Evolutionary conservation across 2,113 vertebrate species (phyloP), one percentile per base, ranked within the genome.

Genomic region (Tachysurus fulvidraco): DNA sequence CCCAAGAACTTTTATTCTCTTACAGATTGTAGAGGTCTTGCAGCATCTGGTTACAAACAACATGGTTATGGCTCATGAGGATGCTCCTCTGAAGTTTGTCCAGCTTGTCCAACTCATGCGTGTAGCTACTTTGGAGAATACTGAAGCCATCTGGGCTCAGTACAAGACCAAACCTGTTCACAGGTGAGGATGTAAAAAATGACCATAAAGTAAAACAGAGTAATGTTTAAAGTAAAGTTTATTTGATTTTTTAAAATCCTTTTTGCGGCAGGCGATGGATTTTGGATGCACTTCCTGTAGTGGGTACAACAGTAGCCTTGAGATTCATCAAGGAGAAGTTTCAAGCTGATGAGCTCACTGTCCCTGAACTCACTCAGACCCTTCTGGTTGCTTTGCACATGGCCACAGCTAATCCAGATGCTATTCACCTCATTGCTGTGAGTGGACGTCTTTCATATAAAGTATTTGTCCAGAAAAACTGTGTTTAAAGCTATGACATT

Each of bases 31-130:
- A 0, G 94, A 96, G 80, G 88, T 93, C 13, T 85, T 97, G 80
- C 92, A 95, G 4, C 92, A 96, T 83, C 91, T 97, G 89, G 92
- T 94, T 52, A 36, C 77, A 85, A 91, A 94, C 81, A 95, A 95
- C 81, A 71, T 90, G 11, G 92, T 92, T 1, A 87, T 82, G 79
- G 93, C 96, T 87, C 95, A 95, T 2, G 91, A 93, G 0, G 94
- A 97, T 57, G 93, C 94, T 79, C 94, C 95, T 0, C 74, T 94
- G 55, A 96, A 94, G 83, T 96, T 95, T 89, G 10, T 96, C 83
- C 91, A 96, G 87, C 92, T 98, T 0, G 60, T 94, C 21, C 96
- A 97, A 87, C 90, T 96, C 19, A 85, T 96, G 69, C 94, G 94
- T 73, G 9, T 14, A n/a, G 73, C 91, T 19, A 89, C 65, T 0